Percentiles rank a stretch among this genome's conserved stretches.
phyloP scores from a whole-genome alignment of 2,113 vertebrate species.

The Oenanthe melanoleuca region DNA sequence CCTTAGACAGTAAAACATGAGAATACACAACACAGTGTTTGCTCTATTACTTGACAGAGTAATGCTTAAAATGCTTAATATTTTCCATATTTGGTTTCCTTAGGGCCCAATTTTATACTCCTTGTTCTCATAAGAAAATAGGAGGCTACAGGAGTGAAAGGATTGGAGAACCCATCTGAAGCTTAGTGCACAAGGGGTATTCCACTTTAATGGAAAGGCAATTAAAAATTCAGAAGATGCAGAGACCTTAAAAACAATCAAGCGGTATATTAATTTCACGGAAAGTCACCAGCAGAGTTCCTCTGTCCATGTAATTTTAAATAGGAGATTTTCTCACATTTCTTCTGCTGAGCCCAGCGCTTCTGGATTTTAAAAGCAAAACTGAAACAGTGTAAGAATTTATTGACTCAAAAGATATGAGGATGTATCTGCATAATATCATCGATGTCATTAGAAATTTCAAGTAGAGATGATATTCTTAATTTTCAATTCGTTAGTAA shows the following conservation, averaged over 20 bases:
- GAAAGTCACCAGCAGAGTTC: not conserved
- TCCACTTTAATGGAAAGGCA: constrained; percentile 43
- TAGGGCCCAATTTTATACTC: not conserved
- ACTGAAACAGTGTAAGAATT: not conserved
- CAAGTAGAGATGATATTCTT: not conserved
- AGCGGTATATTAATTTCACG: constrained; percentile 42
- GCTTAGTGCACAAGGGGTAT: not conserved
- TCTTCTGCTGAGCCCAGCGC: not conserved
- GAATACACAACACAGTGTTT: not conserved
- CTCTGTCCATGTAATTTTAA: constrained; percentile 12
- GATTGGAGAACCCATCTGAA: not conserved
- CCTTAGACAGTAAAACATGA: constrained; percentile 9
- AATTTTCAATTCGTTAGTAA: not conserved
- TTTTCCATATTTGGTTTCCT: constrained; percentile 17
- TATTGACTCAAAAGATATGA: not conserved
- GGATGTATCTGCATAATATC: not conserved
- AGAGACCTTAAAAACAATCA: constrained; percentile 58
- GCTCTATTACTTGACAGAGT: not conserved
- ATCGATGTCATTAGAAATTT: not conserved
- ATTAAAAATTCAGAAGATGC: constrained; percentile 55
- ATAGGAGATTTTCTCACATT: constrained; percentile 46
- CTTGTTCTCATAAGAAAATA: not conserved
- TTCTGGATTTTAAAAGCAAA: constrained; percentile 30
- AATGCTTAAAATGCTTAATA: not conserved
- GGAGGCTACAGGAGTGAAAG: not conserved